A percentile compares a stretch with the other conserved stretches of the same genome.
phyloP scores from a whole-genome alignment of 2,888 invertebrate species.

The Lacanobia oleracea region DNA sequence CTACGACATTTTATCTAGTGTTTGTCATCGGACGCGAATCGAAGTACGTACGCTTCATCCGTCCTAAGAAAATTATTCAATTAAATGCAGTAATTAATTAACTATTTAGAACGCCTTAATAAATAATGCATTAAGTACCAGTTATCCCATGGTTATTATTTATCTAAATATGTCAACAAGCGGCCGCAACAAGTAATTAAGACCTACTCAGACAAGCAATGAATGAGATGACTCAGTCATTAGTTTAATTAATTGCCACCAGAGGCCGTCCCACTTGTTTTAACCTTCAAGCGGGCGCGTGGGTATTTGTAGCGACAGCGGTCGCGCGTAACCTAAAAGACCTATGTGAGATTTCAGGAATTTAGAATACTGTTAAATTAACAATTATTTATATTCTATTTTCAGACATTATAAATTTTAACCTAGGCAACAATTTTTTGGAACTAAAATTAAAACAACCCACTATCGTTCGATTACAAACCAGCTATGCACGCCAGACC shows the following conservation, averaged over 20 bases:
- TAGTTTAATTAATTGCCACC: constrained; percentile 46
- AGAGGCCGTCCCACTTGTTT: constrained; percentile 18
- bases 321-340: too few species aligned
- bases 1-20: background rate
- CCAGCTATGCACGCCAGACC: too few species aligned
- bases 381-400: too few species aligned
- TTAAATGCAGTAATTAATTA: constrained; percentile 39
- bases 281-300: too few species aligned
- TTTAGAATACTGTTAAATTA: too few species aligned
- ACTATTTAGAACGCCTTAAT: constrained; percentile 29
- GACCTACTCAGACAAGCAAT: constrained; percentile 39
- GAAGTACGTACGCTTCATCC: background rate
- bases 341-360: too few species aligned
- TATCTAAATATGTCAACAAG: constrained; percentile 62
- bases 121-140: constrained; percentile 46
- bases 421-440: too few species aligned
- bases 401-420: too few species aligned
- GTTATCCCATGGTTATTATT: constrained; percentile 41
- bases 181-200: constrained; percentile 59
- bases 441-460: too few species aligned
- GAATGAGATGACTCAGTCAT: constrained; percentile 63
- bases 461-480: too few species aligned
- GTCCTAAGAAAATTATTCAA: constrained; percentile 3
- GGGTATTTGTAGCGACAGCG: too few species aligned
- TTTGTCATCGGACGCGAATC: background rate